phyloP scores from a whole-genome alignment of 2,113 vertebrate genomes.

The Bujurquina vittata region DNA sequence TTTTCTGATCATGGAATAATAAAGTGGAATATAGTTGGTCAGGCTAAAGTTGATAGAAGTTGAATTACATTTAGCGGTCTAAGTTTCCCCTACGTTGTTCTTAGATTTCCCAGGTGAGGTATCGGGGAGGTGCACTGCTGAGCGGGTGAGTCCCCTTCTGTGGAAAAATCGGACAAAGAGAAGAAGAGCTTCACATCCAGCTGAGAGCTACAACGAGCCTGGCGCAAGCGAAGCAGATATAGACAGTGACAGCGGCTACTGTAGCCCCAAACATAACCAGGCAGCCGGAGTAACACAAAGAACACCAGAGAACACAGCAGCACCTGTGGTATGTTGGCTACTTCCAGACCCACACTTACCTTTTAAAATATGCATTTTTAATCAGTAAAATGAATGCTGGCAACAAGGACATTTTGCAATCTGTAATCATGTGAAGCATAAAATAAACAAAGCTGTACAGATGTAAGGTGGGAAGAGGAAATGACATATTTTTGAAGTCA shows the following conservation, averaged over 20 bases:
- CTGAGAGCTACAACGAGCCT: conserved; percentile 91
- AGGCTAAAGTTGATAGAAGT: neutral
- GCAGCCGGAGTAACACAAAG: conserved; percentile 69
- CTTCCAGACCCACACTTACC: neutral
- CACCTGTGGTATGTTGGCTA: conserved; percentile 58
- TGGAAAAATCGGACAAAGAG: conserved; percentile 91
- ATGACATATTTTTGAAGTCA: neutral
- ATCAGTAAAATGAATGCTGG: neutral
- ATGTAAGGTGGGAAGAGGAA: neutral
- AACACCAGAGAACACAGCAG: conserved; percentile 73
- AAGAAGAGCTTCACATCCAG: conserved; percentile 87
- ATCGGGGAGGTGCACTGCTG: conserved; percentile 86
- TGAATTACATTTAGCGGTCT: neutral
- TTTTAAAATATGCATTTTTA: neutral
- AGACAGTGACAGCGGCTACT: conserved; percentile 98
- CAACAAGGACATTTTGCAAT: neutral
- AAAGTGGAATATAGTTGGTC: neutral
- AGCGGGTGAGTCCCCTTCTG: conserved; percentile 81
- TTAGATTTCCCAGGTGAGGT: conserved; percentile 93
- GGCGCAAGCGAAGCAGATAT: conserved; percentile 94
- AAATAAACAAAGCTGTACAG: neutral
- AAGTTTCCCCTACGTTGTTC: conserved; percentile 15
- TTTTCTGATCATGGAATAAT: neutral
- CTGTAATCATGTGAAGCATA: neutral
- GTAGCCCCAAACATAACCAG: conserved; percentile 96